phyloP scores from a whole-genome alignment of 2,797 vertebrate species.

The Kryptolebias ocellatus region DNA sequence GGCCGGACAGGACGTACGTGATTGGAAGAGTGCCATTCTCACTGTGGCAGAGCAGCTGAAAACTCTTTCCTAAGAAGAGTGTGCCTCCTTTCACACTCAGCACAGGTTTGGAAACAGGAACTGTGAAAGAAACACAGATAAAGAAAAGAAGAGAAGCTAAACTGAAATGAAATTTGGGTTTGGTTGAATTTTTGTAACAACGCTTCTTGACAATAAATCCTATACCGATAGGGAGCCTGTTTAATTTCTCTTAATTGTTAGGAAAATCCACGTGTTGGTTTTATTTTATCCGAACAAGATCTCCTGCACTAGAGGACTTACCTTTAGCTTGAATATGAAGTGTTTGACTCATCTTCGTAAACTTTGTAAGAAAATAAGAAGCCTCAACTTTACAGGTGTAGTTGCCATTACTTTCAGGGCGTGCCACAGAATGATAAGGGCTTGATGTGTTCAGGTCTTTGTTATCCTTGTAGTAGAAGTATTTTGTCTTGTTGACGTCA shows the following conservation, averaged over 20 bases:
- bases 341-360: constrained; percentile 65
- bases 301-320: constrained; percentile 31
- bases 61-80: constrained; percentile 71
- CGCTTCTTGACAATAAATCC: too few relatives aligned
- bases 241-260: too few relatives aligned
- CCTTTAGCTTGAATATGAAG: constrained; percentile 70
- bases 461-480: constrained; percentile 63
- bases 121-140: constrained; percentile 45
- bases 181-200: too few relatives aligned
- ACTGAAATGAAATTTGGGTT: too few relatives aligned
- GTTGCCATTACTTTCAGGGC: constrained; percentile 53
- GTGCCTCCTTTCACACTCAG: constrained; percentile 62
- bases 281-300: neutral
- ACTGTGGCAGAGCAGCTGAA: constrained; percentile 73
- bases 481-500: constrained; percentile 34
- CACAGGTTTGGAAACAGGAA: constrained; percentile 69
- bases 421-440: constrained; percentile 2
- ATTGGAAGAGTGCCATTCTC: constrained; percentile 75
- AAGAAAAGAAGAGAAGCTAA: neutral
- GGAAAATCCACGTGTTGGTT: too few relatives aligned
- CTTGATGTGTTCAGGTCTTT: neutral
- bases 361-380: accelerated
- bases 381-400: constrained; percentile 69
- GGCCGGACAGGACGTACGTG: constrained; percentile 59
- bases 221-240: too few relatives aligned